Evolutionary conservation across 2,888 invertebrate genomes (phyloP), one percentile per base, ranked within the genome.

Genomic region (Cataglyphis rosenhaueri): DNA sequence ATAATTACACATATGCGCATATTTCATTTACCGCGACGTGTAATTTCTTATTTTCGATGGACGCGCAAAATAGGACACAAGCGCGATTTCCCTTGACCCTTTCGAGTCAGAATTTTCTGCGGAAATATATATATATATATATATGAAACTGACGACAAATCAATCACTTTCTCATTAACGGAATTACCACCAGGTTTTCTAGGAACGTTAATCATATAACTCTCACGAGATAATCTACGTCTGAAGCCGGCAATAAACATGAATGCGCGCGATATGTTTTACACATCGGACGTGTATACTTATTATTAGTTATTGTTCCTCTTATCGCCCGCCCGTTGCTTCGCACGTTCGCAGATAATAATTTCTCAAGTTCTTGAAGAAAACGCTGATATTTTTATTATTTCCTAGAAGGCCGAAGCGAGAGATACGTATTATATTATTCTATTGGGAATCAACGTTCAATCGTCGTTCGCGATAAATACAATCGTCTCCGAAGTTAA

Each of bases 281-380:
- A 38, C 52, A 21, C 81, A 32, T 15, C 48, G 55, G 35, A 35
- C 18, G 35, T 61, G 12, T 48, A 44, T 59, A 61, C 68, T 29
- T 66, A 78, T 79, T 82, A 68, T 68, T 79, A 68, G 81, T 79
- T 79, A 82, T 79, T 79, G 74, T 74, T 85, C 29, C 21, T 84
- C 66, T 68, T 82, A 82, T 82, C 82, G 81, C 66, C 75, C 78
- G 65, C 66, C 61, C 21, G 57, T 57, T 29, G 65, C 48, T 65
- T 57, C 59, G 48, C 59, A 5, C 35, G 32, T 21, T 71, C 59
- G 44, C 25, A 71, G 18, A n/a, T n/a, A 61, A 59, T 59, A 73
- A 75, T 81, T 62, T 41, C 38, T 55, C 48, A 21, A 10, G 76
- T 29, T 15, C 10, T 38, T 55, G 78, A 59, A 32, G 25, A 25